A percentile compares a stretch with the other conserved stretches of the same genome.
phyloP scores from a whole-genome alignment of 1,140 invertebrate species.

The Propsilocerus akamusi region DNA sequence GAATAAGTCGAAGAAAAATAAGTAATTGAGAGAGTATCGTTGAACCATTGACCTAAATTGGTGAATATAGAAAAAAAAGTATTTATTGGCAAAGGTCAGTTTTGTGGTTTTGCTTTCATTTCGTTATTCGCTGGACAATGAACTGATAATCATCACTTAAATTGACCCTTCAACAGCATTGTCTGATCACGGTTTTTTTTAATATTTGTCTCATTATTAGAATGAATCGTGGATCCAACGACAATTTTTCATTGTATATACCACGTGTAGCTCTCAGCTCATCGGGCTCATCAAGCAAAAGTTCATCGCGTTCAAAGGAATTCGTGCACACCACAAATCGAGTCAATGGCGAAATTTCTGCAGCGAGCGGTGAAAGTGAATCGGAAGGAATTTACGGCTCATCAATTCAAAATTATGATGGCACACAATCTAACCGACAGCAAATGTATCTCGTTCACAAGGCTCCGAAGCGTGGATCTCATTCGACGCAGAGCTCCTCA shows the following conservation, averaged over 20 bases:
- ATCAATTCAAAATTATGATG: neutral
- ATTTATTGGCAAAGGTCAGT: neutral
- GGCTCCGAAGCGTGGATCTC: neutral
- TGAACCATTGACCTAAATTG: neutral
- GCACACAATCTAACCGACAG: neutral
- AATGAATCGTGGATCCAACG: neutral
- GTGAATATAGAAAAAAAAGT: neutral
- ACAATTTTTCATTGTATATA: neutral
- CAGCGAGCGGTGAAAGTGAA: too few species aligned
- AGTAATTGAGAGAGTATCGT: too few species aligned
- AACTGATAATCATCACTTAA: too few species aligned
- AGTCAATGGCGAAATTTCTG: neutral
- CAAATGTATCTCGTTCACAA: neutral
- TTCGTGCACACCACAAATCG: neutral
- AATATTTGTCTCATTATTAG: neutral
- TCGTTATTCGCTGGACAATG: too few species aligned
- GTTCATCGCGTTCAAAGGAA: neutral
- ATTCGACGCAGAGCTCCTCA: neutral
- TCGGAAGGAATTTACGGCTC: neutral
- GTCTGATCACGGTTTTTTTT: neutral
- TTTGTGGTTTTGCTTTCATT: neutral
- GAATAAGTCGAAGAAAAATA: too few species aligned
- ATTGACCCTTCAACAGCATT: neutral
- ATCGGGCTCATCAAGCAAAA: neutral
- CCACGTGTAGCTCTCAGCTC: neutral